Base-by-base conservation (phyloP, 2,113 vertebrate genomes). In the Leptodactylus fuscus region DNA sequence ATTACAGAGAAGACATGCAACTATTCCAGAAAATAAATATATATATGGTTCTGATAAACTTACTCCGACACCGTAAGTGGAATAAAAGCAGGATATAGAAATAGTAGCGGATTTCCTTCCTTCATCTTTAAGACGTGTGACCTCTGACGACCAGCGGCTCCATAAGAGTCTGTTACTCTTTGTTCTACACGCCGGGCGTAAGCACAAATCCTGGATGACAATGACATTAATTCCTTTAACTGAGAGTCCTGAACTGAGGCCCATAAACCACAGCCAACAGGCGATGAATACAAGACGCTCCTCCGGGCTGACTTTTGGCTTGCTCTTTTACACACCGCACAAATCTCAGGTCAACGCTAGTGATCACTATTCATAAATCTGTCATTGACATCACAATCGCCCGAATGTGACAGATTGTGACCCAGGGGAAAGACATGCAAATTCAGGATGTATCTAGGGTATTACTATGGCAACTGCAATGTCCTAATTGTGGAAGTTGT, bases 381-480 rank as follows among this genome's bases (percentile, higher is more conserved):
- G 15, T 27, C 48, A 55, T 27, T 55, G 69, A 53, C 22, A 4
- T 77, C 24, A 20, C 24, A 44, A 77, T 15, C 41, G n/a, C 41
- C 24, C 18, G 67, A 38, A 77, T 34, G 60, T 38, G 55, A 67
- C 58, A 60, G 38, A 67, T 27, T 29, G 41, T 24, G 83, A 32
- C 58, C 74, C 11, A 2, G 6, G 36, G 44, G 11, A 69, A 16
- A 34, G 32, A 71, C 22, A 12, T 65, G 60, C n/a, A 20, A 67
- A 51, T 29, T 10, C 9, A 20, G 20, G 6, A 36, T 29, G 15
- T 29, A 75, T 44, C 34, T 67, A 67, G 58, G 24, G 74, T 67
- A 69, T 85, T 60, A 18, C 83, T 46, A 84, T 85, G 60, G 83
- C 55, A 69, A 67, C 74, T 12, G 36, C 70, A 48, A 46, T 22